Conservation (phyloP, 2,797 vertebrate genomes). For the Mareca strepera region DNA sequence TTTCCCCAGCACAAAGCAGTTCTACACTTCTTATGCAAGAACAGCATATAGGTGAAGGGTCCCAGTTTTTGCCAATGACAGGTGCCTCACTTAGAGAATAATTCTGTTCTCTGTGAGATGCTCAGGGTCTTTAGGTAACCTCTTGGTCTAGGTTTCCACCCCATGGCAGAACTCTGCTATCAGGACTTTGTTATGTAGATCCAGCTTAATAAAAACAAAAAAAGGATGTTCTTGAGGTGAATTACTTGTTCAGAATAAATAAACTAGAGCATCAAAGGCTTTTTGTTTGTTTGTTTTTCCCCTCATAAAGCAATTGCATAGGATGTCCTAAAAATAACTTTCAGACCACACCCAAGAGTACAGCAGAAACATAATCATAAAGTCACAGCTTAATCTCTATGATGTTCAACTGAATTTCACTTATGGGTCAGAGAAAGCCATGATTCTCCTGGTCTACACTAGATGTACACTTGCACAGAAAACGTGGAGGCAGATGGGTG, state of each 20-base stretch:
- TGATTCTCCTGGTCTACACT: background rate
- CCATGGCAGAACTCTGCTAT: background rate
- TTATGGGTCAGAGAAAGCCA: background rate
- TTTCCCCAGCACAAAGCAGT: background rate
- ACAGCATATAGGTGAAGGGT: background rate
- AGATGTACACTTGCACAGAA: background rate
- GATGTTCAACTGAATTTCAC: background rate
- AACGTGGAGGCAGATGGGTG: background rate
- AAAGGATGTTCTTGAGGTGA: background rate
- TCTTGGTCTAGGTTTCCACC: accelerated
- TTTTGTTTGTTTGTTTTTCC: background rate
- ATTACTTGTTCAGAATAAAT: background rate
- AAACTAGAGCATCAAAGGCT: background rate
- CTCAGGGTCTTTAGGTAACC: background rate
- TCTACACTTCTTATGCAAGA: background rate
- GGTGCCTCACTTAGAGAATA: background rate
- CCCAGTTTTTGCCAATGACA: background rate
- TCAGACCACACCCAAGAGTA: background rate
- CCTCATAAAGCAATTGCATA: accelerated
- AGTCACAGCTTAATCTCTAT: background rate
- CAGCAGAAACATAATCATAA: background rate
- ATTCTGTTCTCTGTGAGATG: background rate
- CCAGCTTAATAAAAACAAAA: background rate
- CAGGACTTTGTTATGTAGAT: background rate
- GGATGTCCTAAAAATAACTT: background rate